A percentile compares a stretch with the other conserved stretches of the same genome.
phyloP scores from a whole-genome alignment of 2,113 vertebrate genomes.

The Hippopotamus amphibius region DNA sequence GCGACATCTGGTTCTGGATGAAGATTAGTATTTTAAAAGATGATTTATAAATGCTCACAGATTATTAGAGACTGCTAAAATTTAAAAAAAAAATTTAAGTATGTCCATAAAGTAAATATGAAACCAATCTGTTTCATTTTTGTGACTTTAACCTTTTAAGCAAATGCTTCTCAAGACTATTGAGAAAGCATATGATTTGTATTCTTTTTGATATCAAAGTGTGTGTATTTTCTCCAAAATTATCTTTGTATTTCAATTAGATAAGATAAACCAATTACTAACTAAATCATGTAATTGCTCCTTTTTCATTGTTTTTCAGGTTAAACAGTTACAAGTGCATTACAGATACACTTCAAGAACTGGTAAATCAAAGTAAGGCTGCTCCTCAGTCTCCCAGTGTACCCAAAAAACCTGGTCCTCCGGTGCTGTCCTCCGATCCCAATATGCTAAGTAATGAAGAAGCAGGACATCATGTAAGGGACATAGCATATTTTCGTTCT shows the following conservation, averaged over 20 bases:
- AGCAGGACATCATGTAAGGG: conserved; percentile 95
- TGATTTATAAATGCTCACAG: conserved; percentile 8
- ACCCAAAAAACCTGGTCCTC: conserved; percentile 98
- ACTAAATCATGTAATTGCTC: not conserved
- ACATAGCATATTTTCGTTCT: not conserved
- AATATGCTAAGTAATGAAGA: conserved; percentile 99
- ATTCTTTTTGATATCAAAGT: not conserved
- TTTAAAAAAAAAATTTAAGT: not conserved
- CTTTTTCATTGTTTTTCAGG: conserved; percentile 83
- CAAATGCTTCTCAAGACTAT: not conserved
- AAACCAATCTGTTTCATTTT: not conserved
- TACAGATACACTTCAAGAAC: conserved; percentile 97
- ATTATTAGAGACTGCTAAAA: not conserved
- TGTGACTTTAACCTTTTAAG: not conserved
- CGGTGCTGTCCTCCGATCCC: conserved; percentile 96
- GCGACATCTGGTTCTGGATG: not conserved
- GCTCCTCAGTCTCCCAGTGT: conserved; percentile 99
- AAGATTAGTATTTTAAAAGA: conserved; percentile 5
- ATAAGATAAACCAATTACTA: not conserved
- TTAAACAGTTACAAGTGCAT: conserved; percentile 97
- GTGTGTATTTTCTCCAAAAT: not conserved
- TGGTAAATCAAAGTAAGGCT: conserved; percentile 98
- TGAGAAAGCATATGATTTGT: not conserved
- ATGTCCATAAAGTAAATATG: not conserved
- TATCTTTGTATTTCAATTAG: conserved; percentile 33